Conservation (phyloP, 2,797 vertebrate species). For the Oryzias dopingdopingensis region DNA sequence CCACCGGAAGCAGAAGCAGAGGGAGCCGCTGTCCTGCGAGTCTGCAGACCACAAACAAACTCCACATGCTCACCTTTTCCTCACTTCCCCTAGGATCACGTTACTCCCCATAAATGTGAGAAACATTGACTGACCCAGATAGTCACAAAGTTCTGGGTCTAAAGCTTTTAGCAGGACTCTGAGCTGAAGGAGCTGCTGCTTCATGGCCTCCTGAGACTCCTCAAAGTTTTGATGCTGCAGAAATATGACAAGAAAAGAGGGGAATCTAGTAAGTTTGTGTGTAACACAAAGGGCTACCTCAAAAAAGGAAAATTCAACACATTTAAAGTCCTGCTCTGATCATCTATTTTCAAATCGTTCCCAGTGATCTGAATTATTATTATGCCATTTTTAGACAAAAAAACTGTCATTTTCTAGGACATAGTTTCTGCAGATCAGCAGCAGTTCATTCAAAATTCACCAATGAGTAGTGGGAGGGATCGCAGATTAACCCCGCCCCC, state of each 20-base stretch:
- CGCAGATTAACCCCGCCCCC: too few species aligned
- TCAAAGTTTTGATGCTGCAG: conserved; percentile 90
- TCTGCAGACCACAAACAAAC: conserved; percentile 63
- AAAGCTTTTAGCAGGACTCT: conserved; percentile 83
- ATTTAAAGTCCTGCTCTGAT: too few species aligned
- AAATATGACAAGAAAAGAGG: conserved; percentile 4
- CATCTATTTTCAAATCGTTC: too few species aligned
- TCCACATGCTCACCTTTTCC: not conserved
- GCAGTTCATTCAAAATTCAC: too few species aligned
- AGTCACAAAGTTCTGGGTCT: conserved; percentile 88
- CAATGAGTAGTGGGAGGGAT: too few species aligned
- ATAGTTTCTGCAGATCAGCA: too few species aligned
- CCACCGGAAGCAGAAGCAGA: conserved; percentile 94
- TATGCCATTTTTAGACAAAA: too few species aligned
- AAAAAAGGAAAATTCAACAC: too few species aligned
- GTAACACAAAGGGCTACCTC: too few species aligned
- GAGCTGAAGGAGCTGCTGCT: conserved; percentile 87
- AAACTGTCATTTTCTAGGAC: too few species aligned
- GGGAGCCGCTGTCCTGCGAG: conserved; percentile 89
- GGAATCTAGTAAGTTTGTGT: not conserved
- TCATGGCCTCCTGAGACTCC: conserved; percentile 94
- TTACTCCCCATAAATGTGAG: too few species aligned
- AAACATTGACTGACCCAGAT: conserved; percentile 77
- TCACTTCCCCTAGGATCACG: not conserved
- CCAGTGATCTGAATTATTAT: too few species aligned